Conservation (phyloP, 1,140 invertebrate species). For the Aplysia californica region DNA sequence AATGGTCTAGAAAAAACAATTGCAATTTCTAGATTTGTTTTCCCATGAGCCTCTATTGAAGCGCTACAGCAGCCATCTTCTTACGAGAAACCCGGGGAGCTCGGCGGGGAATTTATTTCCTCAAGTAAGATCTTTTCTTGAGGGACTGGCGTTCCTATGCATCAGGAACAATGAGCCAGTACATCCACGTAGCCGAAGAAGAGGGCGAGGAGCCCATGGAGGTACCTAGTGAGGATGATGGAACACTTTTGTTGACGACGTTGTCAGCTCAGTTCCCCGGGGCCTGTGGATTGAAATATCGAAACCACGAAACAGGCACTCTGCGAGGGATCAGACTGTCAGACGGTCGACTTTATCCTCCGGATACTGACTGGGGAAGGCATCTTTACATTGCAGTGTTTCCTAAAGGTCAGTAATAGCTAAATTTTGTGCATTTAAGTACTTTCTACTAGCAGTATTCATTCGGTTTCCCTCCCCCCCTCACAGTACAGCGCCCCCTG, state of each 20-base stretch:
- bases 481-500: constrained; percentile 34
- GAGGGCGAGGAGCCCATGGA: constrained; percentile 93
- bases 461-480: constrained; percentile 28
- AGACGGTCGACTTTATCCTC: constrained; percentile 88
- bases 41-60: constrained; percentile 37
- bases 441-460: constrained; percentile 25
- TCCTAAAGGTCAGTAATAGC: constrained; percentile 82
- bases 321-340: constrained; percentile 88
- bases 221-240: constrained; percentile 90
- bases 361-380: constrained; percentile 87
- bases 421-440: background rate
- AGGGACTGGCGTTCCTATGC: constrained; percentile 30
- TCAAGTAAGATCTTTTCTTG: constrained; percentile 24
- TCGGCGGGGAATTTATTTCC: constrained; percentile 38
- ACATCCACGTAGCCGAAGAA: constrained; percentile 77
- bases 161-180: constrained; percentile 53
- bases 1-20: background rate
- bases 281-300: constrained; percentile 93
- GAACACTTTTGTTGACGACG: constrained; percentile 87
- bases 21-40: constrained; percentile 20
- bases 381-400: constrained; percentile 93
- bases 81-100: constrained; percentile 36
- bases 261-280: constrained; percentile 92
- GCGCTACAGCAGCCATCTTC: constrained; percentile 39
- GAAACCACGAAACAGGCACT: constrained; percentile 85